Evolutionary conservation across 2,888 invertebrate species (phyloP).

Genomic region (Stegophylla sp.): DNA sequence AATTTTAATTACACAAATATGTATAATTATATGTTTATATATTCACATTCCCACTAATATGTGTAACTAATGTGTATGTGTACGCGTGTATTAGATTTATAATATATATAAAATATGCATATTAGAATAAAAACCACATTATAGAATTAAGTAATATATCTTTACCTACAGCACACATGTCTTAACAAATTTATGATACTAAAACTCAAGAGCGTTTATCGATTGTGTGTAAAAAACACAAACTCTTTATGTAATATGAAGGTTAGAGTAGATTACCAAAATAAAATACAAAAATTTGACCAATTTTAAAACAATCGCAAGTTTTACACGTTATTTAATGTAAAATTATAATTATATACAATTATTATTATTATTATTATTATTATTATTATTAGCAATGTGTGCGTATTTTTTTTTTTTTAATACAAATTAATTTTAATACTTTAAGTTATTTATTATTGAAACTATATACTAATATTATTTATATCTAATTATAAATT

Average conservation of each 20-base stretch:
- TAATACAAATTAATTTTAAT: conserved; percentile 20
- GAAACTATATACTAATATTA: conserved; percentile 37
- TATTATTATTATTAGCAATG: conserved; percentile 20
- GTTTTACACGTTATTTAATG: conserved; percentile 39
- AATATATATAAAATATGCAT: no score
- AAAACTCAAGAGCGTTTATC: neutral
- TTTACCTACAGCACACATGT: neutral
- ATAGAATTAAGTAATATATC: conserved; percentile 7
- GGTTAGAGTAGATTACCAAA: conserved; percentile 14
- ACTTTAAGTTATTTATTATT: conserved; percentile 18
- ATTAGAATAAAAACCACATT: no score
- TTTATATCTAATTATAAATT: conserved; percentile 37
- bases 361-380: conserved; percentile 21
- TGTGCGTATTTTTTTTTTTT: conserved; percentile 23
- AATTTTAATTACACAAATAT: no score
- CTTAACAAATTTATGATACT: neutral
- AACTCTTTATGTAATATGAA: conserved; percentile 17
- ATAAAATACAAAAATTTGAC: conserved; percentile 37
- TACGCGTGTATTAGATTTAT: neutral
- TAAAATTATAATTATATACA: conserved; percentile 44
- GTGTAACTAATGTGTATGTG: neutral
- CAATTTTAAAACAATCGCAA: conserved; percentile 48
- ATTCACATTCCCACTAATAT: neutral
- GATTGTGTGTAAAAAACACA: neutral
- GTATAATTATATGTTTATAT: no score